Evolutionary conservation across 2,888 invertebrate species (phyloP).

Genomic region (Ptychoptera albimana): DNA sequence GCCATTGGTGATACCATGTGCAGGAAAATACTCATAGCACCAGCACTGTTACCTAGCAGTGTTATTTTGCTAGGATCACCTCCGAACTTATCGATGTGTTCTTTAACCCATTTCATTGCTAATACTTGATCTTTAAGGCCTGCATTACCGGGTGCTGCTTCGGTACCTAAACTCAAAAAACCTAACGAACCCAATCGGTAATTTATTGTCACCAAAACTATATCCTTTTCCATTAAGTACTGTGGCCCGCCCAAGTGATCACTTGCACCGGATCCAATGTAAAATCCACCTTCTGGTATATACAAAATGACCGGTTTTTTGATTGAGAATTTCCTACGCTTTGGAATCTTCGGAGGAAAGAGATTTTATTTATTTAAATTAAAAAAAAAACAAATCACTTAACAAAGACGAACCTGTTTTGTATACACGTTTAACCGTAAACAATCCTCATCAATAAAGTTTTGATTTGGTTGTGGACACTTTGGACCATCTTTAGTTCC

Average conservation of each 20-base stretch:
- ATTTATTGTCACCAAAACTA: constrained; percentile 23
- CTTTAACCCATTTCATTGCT: constrained; percentile 44
- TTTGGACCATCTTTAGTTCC: constrained; percentile 28
- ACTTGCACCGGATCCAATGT: constrained; percentile 16
- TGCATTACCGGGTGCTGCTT: constrained; percentile 45
- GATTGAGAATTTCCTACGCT: background rate
- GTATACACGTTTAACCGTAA: constrained; percentile 45
- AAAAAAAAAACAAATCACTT: background rate
- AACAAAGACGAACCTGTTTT: constrained; percentile 1
- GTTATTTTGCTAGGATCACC: constrained; percentile 47
- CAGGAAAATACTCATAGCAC: constrained; percentile 31
- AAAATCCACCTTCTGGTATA: constrained; percentile 22
- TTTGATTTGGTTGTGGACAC: constrained; percentile 18
- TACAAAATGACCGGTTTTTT: constrained; percentile 19
- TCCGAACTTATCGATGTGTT: constrained; percentile 45
- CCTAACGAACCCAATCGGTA: constrained; percentile 30
- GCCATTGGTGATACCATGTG: constrained; percentile 46
- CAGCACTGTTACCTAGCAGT: constrained; percentile 40
- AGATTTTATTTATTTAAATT: no score
- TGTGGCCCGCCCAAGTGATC: constrained; percentile 16
- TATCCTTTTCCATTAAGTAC: constrained; percentile 20
- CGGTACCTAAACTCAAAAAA: constrained; percentile 41
- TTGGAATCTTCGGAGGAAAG: background rate
- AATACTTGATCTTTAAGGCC: constrained; percentile 51
- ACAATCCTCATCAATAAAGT: constrained; percentile 41